Evolutionary conservation across 2,797 vertebrate species (phyloP).

Genomic region (Sebastes diaconus): DNA sequence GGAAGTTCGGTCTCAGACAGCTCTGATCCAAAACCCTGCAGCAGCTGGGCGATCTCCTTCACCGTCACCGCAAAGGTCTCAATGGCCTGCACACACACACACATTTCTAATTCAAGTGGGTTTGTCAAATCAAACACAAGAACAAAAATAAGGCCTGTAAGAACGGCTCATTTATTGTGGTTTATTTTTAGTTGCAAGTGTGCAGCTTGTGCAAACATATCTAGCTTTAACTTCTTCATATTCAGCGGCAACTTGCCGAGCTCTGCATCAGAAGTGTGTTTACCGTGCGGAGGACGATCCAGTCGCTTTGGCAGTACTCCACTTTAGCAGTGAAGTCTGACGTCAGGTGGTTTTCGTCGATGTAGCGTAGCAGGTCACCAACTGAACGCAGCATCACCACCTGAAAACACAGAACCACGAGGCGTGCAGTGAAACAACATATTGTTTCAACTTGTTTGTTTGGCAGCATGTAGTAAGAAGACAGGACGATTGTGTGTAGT

Average conservation of each 20-base stretch:
- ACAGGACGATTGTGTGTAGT: neutral
- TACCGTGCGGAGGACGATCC: conserved; percentile 95
- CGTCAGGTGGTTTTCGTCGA: conserved; percentile 93
- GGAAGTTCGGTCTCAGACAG: conserved; percentile 92
- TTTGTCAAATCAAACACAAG: neutral
- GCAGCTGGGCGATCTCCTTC: conserved; percentile 95
- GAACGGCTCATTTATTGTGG: neutral
- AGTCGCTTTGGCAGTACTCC: conserved; percentile 93
- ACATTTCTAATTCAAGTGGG: neutral
- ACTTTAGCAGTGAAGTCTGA: conserved; percentile 92
- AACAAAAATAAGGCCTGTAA: neutral
- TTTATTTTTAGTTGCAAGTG: neutral
- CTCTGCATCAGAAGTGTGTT: neutral
- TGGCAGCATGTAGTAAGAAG: neutral
- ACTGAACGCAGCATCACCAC: conserved; percentile 97
- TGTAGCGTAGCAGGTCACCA: conserved; percentile 93
- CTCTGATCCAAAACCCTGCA: conserved; percentile 94
- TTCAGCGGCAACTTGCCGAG: neutral
- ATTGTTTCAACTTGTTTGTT: neutral
- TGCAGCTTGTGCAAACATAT: neutral
- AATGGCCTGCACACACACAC: conserved; percentile 84
- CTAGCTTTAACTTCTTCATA: neutral
- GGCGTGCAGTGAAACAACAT: neutral
- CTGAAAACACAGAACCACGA: conserved; percentile 66
- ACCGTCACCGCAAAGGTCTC: conserved; percentile 96